Conservation (phyloP, 2,797 vertebrate species). For the Aphelocoma californica region DNA sequence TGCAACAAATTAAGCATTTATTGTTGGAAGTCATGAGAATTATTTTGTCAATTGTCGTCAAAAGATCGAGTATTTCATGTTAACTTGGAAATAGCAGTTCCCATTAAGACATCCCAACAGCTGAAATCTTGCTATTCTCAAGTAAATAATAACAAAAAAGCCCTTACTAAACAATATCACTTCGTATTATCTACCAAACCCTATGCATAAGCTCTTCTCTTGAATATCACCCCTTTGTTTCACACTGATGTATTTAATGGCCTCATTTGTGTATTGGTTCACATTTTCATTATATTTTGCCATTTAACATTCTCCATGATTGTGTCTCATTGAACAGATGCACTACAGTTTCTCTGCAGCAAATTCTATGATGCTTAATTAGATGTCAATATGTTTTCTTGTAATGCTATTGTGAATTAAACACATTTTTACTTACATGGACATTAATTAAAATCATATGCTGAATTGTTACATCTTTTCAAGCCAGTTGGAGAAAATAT, state of each 20-base stretch:
- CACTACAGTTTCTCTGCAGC: constrained; percentile 74
- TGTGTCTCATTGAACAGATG: constrained; percentile 81
- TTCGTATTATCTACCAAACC: constrained; percentile 27
- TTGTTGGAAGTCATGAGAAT: constrained; percentile 33
- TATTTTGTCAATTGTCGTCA: constrained; percentile 49
- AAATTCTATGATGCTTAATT: constrained; percentile 82
- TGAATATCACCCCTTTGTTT: constrained; percentile 58
- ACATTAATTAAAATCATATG: constrained; percentile 82
- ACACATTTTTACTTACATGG: constrained; percentile 81
- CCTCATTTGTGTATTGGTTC: constrained; percentile 75
- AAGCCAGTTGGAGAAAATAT: constrained; percentile 75
- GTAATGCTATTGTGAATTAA: constrained; percentile 76
- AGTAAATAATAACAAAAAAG: constrained; percentile 22
- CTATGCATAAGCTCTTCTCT: constrained; percentile 10
- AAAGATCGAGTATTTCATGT: constrained; percentile 6
- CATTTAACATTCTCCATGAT: constrained; percentile 73
- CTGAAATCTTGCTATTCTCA: constrained; percentile 58
- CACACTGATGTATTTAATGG: constrained; percentile 66
- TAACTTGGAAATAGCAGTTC: constrained; percentile 46
- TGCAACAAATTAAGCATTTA: constrained; percentile 18
- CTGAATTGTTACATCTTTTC: constrained; percentile 78
- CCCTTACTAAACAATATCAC: constrained; percentile 27
- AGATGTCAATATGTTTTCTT: constrained; percentile 82
- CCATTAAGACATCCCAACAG: constrained; percentile 44
- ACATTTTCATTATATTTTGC: constrained; percentile 76